phyloP scores from a whole-genome alignment of 2,888 invertebrate species.

The Drosophila pseudotalamancana region DNA sequence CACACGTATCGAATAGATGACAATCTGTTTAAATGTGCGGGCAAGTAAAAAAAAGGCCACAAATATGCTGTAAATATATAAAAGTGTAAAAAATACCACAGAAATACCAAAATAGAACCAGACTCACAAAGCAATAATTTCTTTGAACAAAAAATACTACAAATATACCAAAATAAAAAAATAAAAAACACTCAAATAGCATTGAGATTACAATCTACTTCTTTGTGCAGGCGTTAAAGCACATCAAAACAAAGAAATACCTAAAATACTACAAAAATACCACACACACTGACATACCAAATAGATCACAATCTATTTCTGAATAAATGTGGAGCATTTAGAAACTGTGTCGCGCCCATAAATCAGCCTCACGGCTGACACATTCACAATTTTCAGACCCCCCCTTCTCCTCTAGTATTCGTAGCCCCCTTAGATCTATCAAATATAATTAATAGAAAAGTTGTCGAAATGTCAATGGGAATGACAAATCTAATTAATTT shows the following conservation, averaged over 20 bases:
- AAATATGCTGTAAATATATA: no score
- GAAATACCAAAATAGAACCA: no score
- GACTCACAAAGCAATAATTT: no score
- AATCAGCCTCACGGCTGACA: slow-evolving; percentile 59
- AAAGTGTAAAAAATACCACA: no score
- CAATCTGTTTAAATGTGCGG: no score
- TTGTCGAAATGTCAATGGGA: slow-evolving; percentile 78
- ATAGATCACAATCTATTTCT: slow-evolving; percentile 12
- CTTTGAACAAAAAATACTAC: not conserved
- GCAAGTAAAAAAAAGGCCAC: no score
- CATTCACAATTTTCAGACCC: slow-evolving; percentile 44
- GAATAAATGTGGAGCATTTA: slow-evolving; percentile 62
- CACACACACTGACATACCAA: not conserved
- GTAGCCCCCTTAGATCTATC: slow-evolving; percentile 56
- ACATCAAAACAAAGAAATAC: no score
- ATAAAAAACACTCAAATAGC: not conserved
- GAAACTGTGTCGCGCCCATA: slow-evolving; percentile 72
- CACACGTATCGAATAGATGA: no score
- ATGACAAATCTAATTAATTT: slow-evolving; percentile 79
- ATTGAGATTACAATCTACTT: no score
- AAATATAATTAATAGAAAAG: slow-evolving; percentile 76
- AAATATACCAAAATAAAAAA: not conserved
- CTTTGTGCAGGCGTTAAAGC: no score
- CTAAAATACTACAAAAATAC: slow-evolving; percentile 14
- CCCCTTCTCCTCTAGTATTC: not conserved